Evolutionary conservation across 2,113 vertebrate species (phyloP).

Genomic region (Gobius niger): DNA sequence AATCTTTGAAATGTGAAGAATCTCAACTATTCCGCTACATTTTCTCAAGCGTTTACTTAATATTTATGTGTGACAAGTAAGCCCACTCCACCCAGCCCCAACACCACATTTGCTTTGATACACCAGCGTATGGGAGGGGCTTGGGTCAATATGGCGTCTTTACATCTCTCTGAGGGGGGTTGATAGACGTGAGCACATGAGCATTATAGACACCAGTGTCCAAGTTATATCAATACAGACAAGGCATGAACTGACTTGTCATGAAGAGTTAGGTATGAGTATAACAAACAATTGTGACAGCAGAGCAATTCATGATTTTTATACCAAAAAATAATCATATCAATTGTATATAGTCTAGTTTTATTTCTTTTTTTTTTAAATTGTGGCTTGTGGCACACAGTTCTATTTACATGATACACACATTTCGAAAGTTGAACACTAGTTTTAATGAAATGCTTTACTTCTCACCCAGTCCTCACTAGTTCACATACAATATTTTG

Average conservation of each 20-base stretch:
- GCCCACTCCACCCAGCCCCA: conserved; percentile 10
- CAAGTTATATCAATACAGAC: neutral
- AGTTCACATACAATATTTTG: too few species aligned
- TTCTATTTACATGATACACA: too few species aligned
- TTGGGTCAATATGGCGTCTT: conserved; percentile 28
- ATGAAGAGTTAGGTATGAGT: neutral
- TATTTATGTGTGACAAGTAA: neutral
- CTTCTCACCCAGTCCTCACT: too few species aligned
- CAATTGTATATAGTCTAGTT: too few species aligned
- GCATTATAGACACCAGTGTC: conserved; percentile 10
- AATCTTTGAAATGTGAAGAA: neutral
- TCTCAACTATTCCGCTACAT: neutral
- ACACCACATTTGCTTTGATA: conserved; percentile 39
- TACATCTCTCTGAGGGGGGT: conserved; percentile 30
- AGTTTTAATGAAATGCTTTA: too few species aligned
- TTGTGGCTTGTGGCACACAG: too few species aligned
- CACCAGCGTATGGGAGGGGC: neutral
- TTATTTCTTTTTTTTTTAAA: too few species aligned
- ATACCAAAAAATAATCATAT: too few species aligned
- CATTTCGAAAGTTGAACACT: too few species aligned
- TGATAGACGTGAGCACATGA: conserved; percentile 44
- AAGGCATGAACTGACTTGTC: neutral
- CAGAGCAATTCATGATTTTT: too few species aligned
- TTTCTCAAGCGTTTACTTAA: neutral
- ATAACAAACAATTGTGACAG: too few species aligned